phyloP scores from a whole-genome alignment of 2,888 invertebrate genomes.

The Schrankia costaestrigalis region DNA sequence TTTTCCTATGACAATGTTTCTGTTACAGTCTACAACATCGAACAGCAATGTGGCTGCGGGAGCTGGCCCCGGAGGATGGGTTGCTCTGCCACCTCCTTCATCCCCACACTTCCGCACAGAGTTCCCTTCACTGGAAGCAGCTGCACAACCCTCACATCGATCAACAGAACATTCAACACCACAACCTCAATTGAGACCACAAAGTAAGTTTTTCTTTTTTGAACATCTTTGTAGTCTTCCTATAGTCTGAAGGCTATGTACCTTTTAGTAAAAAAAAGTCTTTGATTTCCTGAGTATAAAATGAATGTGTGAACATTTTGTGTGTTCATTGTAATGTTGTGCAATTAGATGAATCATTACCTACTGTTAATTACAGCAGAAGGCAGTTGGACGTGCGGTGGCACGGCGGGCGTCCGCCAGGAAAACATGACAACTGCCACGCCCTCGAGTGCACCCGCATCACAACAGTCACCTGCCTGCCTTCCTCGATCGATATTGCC shows the following conservation, averaged over 20 bases:
- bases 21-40: slow-evolving; percentile 78
- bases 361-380: slow-evolving; percentile 86
- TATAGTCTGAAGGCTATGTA: too few species aligned
- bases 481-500: slow-evolving; percentile 85
- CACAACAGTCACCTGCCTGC: slow-evolving; percentile 84
- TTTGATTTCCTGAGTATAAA: too few species aligned
- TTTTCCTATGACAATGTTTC: too few species aligned
- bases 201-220: slow-evolving; percentile 63
- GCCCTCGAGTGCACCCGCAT: slow-evolving; percentile 75
- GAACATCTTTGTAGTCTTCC: too few species aligned
- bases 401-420: slow-evolving; percentile 82
- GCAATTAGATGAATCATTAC: too few species aligned
- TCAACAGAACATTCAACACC: slow-evolving; percentile 61
- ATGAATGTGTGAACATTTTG: too few species aligned
- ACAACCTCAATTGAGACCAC: slow-evolving; percentile 74
- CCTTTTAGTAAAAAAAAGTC: too few species aligned
- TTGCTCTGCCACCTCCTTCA: slow-evolving; percentile 82
- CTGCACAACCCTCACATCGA: slow-evolving; percentile 83
- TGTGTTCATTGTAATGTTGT: too few species aligned
- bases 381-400: slow-evolving; percentile 94
- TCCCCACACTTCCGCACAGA: slow-evolving; percentile 97
- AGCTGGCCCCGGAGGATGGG: slow-evolving; percentile 71
- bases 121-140: slow-evolving; percentile 90
- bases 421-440: slow-evolving; percentile 73
- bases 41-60: slow-evolving; percentile 83